Evolutionary conservation across 2,113 vertebrate species (phyloP).

Genomic region (Labeo catla): DNA sequence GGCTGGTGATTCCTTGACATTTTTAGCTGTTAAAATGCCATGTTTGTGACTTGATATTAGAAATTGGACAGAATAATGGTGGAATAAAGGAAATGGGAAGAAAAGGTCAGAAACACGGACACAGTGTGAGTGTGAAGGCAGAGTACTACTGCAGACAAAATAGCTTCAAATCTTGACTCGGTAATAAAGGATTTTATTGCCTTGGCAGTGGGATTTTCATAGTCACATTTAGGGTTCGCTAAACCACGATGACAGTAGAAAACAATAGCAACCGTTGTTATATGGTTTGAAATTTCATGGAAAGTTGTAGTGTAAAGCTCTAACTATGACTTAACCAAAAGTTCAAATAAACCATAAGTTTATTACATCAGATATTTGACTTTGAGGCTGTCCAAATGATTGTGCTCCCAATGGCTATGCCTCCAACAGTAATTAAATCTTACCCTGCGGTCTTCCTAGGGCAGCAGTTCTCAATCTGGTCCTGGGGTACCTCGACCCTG

Average conservation of each 20-base stretch:
- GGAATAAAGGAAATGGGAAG: background rate
- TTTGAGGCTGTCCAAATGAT: constrained; percentile 2
- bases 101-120: background rate
- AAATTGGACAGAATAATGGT: background rate
- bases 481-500: background rate
- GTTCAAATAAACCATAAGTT: constrained; percentile 1
- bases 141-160: background rate
- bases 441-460: constrained; percentile 5
- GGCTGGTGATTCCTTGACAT: background rate
- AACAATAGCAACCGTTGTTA: background rate
- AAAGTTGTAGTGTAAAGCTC: background rate
- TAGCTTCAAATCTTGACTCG: background rate
- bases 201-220: constrained; percentile 15
- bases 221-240: constrained; percentile 3
- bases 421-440: constrained; percentile 18
- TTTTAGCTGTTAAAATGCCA: background rate
- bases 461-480: background rate
- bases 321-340: background rate
- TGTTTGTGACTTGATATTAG: background rate
- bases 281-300: constrained; percentile 12
- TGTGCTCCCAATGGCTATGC: background rate
- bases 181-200: background rate
- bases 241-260: background rate
- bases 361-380: constrained; percentile 7
- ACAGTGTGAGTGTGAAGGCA: background rate